Percentiles rank a stretch among this genome's conserved stretches.
Conservation (phyloP, 2,113 vertebrate genomes). For the Pangasianodon gigas region DNA sequence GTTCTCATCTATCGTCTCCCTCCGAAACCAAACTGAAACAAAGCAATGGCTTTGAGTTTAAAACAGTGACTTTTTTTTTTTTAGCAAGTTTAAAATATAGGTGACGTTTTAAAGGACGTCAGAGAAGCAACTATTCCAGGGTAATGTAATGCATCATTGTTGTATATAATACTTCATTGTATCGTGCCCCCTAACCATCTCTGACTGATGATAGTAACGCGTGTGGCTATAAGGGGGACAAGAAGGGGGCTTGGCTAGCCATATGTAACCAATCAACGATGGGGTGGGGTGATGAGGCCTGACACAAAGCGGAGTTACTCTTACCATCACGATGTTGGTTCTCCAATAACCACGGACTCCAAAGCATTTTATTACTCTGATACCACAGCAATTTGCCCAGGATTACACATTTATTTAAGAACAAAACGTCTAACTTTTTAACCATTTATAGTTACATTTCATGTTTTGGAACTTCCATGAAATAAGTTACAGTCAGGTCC, state of each 20-base stretch:
- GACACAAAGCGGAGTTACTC: neutral
- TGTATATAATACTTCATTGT: neutral
- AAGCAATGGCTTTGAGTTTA: neutral
- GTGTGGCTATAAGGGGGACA: neutral
- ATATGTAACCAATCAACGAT: neutral
- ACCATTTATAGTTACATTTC: neutral
- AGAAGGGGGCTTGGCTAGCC: neutral
- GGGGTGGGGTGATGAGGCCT: neutral
- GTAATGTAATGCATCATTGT: no score
- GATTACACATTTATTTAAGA: neutral
- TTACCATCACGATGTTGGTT: neutral
- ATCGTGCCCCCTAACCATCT: neutral
- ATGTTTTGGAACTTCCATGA: neutral
- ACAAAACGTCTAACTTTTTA: neutral
- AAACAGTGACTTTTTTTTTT: neutral
- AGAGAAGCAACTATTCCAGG: neutral
- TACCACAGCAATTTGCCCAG: neutral
- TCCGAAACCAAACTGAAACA: neutral
- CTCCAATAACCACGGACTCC: neutral
- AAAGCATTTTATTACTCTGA: neutral
- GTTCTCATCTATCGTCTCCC: neutral
- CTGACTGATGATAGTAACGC: neutral
- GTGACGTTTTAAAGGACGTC: neutral
- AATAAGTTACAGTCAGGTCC: no score
- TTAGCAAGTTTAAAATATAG: neutral